Evolutionary conservation across 2,113 vertebrate genomes (phyloP), one percentile per base, ranked within the genome.

Genomic region (Cochlearius cochlearius): DNA sequence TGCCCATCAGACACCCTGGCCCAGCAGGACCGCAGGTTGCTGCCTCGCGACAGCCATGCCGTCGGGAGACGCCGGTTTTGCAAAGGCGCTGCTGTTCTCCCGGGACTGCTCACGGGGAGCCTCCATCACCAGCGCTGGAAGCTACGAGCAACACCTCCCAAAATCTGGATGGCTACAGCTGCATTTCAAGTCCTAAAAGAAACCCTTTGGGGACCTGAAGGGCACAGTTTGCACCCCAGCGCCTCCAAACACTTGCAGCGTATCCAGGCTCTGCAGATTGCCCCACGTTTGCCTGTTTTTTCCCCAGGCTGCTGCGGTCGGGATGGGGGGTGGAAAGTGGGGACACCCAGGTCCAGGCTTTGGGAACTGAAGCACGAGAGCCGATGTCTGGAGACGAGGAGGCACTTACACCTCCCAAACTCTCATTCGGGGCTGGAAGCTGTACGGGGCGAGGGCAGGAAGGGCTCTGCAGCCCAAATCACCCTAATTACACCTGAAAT

Each of bases 31-130:
- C 6, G 0, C 7, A 4, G n/a, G 53, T 5, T 26, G 63, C 49
- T 23, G 32, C 58, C 53, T 49, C 2, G 3, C 0, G 7, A 41
- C 12, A 17, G 25, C 87, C 2, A 0, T 21, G 78, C 60, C 71
- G 3, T 7, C 0, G 3, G 68, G 47, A 39, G 3, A 27, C 4
- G 0, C 22, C 0, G 4, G 0, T 23, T 34, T 29, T 29, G 34
- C 52, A 36, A 30, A 43, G 34, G 5, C 2, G 3, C 34, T n/a
- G 38, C 52, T 49, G 32, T 8, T 49, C 23, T 39, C 38, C 45
- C 1, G 3, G 10, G 26, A 10, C 43, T 8, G 29, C 71, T 60
- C 84, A 1, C 7, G 0, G 34, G 50, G 56, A 89, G n/a, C 84
- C 59, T 8, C 43, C 12, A 11, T 38, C 19, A 17, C 4, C 67